A percentile compares a stretch with the other conserved stretches of the same genome.
Conservation (phyloP, 2,797 vertebrate genomes). For the Avahi laniger region DNA sequence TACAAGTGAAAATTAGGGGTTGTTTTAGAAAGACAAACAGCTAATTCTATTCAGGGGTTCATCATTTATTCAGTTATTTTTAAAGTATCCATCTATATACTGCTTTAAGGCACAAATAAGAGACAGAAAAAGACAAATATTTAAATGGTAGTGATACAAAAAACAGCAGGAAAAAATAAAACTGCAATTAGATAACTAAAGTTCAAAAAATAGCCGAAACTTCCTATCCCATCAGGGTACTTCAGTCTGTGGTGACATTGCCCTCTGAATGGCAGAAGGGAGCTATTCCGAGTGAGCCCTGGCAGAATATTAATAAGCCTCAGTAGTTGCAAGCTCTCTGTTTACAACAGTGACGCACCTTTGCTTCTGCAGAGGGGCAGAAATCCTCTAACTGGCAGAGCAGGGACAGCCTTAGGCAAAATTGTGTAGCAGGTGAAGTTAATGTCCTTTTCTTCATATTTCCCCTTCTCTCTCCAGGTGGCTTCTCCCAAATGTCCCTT, state of each 20-base stretch:
- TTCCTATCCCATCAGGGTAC: background rate
- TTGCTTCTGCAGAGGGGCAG: background rate
- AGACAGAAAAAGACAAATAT: background rate
- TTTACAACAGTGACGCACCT: background rate
- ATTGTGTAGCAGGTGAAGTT: background rate
- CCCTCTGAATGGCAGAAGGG: background rate
- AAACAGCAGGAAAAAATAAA: background rate
- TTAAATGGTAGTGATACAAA: background rate
- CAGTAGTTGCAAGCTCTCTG: background rate
- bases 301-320: background rate
- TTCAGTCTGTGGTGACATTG: background rate
- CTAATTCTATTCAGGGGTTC: background rate
- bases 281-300: background rate
- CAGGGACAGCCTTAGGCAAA: background rate
- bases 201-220: background rate
- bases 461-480: background rate
- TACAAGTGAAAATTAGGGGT: background rate
- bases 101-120: background rate
- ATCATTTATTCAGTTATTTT: background rate
- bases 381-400: background rate
- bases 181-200: conserved; percentile 12
- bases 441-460: background rate
- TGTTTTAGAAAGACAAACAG: background rate
- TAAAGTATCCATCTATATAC: background rate
- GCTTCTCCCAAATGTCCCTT: background rate